phyloP scores from a whole-genome alignment of 1,140 invertebrate genomes.

The Orius laevigatus region DNA sequence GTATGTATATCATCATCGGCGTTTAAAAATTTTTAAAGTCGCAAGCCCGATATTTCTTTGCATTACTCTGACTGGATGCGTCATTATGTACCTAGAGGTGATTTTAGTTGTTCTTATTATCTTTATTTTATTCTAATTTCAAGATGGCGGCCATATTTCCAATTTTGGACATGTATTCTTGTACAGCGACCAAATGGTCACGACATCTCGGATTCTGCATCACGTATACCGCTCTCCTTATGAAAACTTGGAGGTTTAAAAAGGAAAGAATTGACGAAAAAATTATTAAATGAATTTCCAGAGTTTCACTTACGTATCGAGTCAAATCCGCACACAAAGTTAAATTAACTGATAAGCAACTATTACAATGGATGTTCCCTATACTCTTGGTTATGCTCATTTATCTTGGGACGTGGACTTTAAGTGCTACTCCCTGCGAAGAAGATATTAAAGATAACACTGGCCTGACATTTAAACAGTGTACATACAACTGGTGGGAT shows the following conservation, averaged over 20 bases:
- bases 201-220: conserved; percentile 80
- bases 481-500: conserved; percentile 85
- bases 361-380: conserved; percentile 81
- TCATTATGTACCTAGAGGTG: conserved; percentile 82
- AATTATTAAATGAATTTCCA: conserved; percentile 27
- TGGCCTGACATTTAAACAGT: conserved; percentile 70
- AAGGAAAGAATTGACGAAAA: neutral
- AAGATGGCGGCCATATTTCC: conserved; percentile 85
- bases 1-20: conserved; percentile 62
- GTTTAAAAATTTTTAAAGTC: conserved; percentile 74
- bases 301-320: conserved; percentile 83
- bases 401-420: conserved; percentile 76
- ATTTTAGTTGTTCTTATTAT: conserved; percentile 17
- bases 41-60: conserved; percentile 79
- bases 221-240: conserved; percentile 74
- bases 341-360: conserved; percentile 76
- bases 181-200: conserved; percentile 80
- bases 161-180: conserved; percentile 58
- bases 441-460: conserved; percentile 57
- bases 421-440: conserved; percentile 59
- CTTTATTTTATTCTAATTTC: conserved; percentile 14
- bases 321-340: conserved; percentile 85
- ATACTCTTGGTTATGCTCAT: conserved; percentile 75
- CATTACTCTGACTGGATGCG: conserved; percentile 71
- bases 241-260: conserved; percentile 77